Evolutionary conservation across 2,113 vertebrate species (phyloP), one percentile per base, ranked within the genome.

Genomic region (Cyprinodon variegatus): DNA sequence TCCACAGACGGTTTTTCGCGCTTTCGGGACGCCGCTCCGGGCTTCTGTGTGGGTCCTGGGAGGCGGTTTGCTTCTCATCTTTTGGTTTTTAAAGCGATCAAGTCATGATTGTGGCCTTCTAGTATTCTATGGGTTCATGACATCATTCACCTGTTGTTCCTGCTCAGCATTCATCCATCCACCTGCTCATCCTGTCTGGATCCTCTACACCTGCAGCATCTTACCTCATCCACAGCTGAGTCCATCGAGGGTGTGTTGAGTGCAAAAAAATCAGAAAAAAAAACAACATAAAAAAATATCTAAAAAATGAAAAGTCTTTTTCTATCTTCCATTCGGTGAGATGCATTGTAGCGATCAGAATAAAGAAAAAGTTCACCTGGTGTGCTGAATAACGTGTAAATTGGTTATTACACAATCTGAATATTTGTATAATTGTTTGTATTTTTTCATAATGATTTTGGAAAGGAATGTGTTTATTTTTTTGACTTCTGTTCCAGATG

Each of bases 361-460:
- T 92, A 91, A 89, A 90, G 87, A 85, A 90, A 80, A 88, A 72
- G 91, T 92, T 93, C 92, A 93, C 90, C 92, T 91, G 90, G 88
- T 93, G 93, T 94, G 94, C 93, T 94, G 92, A 92, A 92, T 89
- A 93, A 91, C 86, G 94, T 95, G 94, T 95, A 94, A 94, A 93
- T 94, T 93, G 92, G 92, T 94, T 92, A 93, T 93, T 95, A 94
- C 94, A 94, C 93, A 89, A 91, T 91, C 92, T 93, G 89, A 92
- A 94, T 94, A 93, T 94, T 94, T 94, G 94, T 95, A 93, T 93
- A 93, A 94, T 94, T 95, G 90, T 95, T 94, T 94, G 94, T 94
- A 94, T 95, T 95, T 95, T 94, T 95, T 95, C 92, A 94, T 94
- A 92, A 93, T 94, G 85, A 93, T 94, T 95, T 95, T 94, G 91